Evolutionary conservation across 2,113 vertebrate species (phyloP).

Genomic region (Lepisosteus oculatus): DNA sequence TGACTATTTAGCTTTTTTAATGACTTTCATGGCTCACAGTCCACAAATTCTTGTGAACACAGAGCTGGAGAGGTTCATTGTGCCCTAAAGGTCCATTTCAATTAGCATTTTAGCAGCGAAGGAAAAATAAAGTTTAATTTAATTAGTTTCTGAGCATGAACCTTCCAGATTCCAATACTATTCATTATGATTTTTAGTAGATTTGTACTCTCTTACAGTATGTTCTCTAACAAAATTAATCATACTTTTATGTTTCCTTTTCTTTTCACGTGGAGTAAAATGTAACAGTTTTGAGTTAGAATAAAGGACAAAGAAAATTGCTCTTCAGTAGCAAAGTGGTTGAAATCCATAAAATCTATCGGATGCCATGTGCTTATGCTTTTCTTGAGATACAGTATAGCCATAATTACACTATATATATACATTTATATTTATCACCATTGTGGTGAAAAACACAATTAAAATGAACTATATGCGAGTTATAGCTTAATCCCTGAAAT

Average conservation of each 20-base stretch:
- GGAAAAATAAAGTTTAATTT: conserved; percentile 15
- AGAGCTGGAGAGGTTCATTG: conserved; percentile 4
- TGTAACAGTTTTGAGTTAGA: background rate
- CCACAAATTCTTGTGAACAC: conserved; percentile 17
- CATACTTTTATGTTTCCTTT: background rate
- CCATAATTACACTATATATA: too few species aligned
- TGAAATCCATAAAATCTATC: too few species aligned
- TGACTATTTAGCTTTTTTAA: background rate
- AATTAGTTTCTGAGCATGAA: conserved; percentile 12
- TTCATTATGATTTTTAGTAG: background rate
- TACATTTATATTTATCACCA: too few species aligned
- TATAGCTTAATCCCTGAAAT: too few species aligned
- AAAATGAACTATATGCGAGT: too few species aligned
- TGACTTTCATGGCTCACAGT: background rate
- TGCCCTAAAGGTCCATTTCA: conserved; percentile 4
- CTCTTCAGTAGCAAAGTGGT: background rate
- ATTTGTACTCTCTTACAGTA: background rate
- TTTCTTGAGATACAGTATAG: too few species aligned
- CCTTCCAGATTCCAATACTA: conserved; percentile 22
- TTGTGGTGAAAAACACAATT: too few species aligned
- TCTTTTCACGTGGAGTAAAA: conserved; percentile 6
- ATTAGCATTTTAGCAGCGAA: conserved; percentile 14
- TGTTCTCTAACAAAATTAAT: conserved; percentile 22
- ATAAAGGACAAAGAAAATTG: background rate
- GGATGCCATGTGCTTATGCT: too few species aligned